These are phyloP conservation scores for Nipponia nippon DNA, from an alignment of 2,113 vertebrate species.

Conservation along the genomic window DNA sequence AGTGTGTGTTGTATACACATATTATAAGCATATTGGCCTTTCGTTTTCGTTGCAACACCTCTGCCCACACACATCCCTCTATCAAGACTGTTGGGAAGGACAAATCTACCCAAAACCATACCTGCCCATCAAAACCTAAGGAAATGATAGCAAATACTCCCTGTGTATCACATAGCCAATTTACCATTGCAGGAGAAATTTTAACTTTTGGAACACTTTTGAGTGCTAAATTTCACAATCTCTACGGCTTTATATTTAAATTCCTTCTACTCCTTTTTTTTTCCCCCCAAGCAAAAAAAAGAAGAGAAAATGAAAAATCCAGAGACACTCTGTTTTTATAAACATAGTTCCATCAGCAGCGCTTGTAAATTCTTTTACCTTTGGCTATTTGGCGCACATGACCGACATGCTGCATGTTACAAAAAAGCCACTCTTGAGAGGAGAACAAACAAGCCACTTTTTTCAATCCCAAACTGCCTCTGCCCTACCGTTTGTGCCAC, in stretches of 20 bases:
- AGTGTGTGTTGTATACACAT: neutral
- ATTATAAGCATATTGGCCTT: neutral
- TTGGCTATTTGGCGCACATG: slow-evolving; percentile 30
- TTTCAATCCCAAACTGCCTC: neutral
- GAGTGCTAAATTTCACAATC: neutral
- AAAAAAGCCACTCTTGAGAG: neutral
- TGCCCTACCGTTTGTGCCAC: neutral
- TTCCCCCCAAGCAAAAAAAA: neutral
- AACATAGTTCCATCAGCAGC: neutral
- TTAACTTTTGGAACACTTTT: neutral
- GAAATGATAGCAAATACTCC: neutral
- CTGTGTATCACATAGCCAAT: neutral
- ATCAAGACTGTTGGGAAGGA: neutral
- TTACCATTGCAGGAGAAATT: neutral
- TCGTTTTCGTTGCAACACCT: neutral
- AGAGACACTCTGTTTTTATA: neutral
- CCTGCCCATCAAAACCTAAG: neutral
- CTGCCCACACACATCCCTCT: neutral
- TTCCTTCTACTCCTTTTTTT: neutral
- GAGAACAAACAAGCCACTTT: neutral
- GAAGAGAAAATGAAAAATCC: slow-evolving; percentile 33
- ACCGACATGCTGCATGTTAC: neutral
- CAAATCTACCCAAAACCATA: neutral
- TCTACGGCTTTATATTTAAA: neutral
- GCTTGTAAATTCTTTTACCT: slow-evolving; percentile 40